Conservation (phyloP, 2,797 vertebrate genomes). For the Fundulus diaphanus region DNA sequence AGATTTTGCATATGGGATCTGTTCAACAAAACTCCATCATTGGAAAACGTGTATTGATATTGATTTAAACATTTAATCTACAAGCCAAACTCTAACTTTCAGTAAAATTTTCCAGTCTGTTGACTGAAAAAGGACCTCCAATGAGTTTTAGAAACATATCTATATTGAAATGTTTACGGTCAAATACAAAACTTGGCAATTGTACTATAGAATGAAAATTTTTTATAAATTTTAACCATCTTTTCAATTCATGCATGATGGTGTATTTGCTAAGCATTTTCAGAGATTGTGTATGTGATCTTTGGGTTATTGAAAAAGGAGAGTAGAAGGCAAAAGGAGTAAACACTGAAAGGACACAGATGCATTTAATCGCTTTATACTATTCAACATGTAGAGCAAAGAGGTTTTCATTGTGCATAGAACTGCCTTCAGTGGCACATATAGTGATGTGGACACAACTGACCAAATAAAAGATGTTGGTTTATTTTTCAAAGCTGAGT, state of each 20-base stretch:
- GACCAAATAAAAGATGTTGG: constrained; percentile 76
- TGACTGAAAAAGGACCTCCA: neutral
- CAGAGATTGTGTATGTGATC: constrained; percentile 13
- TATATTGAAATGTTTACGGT: neutral
- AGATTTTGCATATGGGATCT: neutral
- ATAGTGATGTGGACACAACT: constrained; percentile 65
- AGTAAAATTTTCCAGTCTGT: neutral
- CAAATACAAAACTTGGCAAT: neutral
- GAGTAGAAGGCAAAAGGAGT: neutral
- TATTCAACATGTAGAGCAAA: constrained; percentile 63
- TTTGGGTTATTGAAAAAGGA: constrained; percentile 18
- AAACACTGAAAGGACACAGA: constrained; percentile 48
- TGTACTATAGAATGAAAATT: neutral
- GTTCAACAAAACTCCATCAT: neutral
- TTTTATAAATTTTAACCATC: neutral
- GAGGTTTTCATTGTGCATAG: constrained; percentile 65
- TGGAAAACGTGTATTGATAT: neutral
- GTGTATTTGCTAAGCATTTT: constrained; percentile 7
- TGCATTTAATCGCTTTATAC: constrained; percentile 76
- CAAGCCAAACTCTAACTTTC: constrained; percentile 4
- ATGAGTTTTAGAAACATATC: neutral
- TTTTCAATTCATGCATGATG: constrained; percentile 1
- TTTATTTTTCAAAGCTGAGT: constrained; percentile 84
- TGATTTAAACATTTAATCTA: neutral
- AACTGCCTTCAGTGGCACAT: constrained; percentile 65